Percentiles rank a stretch among this genome's conserved stretches.
These are phyloP conservation scores for Apistogramma diplotaenia DNA, from an alignment of 2,113 vertebrate genomes.

Conservation along the genomic window DNA sequence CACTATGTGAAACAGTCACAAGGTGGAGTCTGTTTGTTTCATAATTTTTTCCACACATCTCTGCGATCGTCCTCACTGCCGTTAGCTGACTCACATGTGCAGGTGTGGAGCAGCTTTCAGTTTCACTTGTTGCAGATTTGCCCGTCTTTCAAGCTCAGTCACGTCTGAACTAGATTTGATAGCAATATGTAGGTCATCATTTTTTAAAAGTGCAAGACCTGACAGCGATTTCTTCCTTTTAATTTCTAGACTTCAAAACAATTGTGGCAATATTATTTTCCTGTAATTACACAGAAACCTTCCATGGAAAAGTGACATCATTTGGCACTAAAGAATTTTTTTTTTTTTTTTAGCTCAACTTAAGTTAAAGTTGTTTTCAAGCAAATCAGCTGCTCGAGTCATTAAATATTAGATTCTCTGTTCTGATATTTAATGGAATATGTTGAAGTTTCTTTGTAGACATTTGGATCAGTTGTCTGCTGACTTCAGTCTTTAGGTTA, in stretches of 20 bases:
- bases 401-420: not conserved
- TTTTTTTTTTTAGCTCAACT: not conserved
- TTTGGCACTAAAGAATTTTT: not conserved
- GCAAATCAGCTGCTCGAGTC: not conserved
- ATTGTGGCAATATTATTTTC: not conserved
- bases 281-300: not conserved
- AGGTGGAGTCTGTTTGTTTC: not conserved
- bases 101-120: not conserved
- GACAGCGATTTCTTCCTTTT: not conserved
- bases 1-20: not conserved
- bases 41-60: not conserved
- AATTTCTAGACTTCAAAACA: not conserved
- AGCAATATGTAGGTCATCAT: not conserved
- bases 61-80: not conserved
- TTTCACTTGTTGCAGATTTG: constrained; percentile 1
- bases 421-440: not conserved
- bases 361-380: not conserved
- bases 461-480: too few relatives aligned
- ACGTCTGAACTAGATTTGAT: constrained; percentile 5
- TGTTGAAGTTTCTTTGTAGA: not conserved
- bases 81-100: not conserved
- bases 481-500: fast-evolving
- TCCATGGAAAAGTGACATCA: not conserved
- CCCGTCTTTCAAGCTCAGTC: not conserved
- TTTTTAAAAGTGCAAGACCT: not conserved